Conservation (phyloP, 1,140 invertebrate genomes). For the Bradysia coprophila region DNA sequence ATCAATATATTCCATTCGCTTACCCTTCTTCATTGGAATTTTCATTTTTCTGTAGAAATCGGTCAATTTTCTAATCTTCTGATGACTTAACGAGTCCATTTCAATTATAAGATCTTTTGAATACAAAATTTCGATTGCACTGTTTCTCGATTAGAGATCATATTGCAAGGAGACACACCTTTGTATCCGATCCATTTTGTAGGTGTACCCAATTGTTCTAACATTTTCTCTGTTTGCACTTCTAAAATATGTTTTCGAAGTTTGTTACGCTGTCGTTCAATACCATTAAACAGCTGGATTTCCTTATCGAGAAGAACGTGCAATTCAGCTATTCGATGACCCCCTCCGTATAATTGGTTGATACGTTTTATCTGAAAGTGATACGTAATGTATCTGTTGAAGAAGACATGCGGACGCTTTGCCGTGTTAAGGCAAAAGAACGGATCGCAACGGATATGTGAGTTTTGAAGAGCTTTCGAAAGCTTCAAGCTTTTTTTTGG, state of each 20-base stretch:
- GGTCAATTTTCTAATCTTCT: conserved; percentile 33
- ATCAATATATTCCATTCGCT: conserved; percentile 1
- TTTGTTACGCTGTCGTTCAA: conserved; percentile 26
- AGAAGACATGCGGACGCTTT: too few species aligned
- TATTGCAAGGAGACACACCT: too few species aligned
- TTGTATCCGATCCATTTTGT: conserved; percentile 32
- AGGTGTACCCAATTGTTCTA: conserved; percentile 30
- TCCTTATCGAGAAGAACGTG: conserved; percentile 34
- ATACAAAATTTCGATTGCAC: too few species aligned
- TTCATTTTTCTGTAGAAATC: conserved; percentile 26
- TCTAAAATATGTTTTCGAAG: conserved; percentile 20
- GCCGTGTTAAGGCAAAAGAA: too few species aligned
- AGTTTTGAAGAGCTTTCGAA: too few species aligned
- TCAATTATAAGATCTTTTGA: conserved; percentile 22
- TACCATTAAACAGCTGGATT: conserved; percentile 31
- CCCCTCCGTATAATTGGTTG: conserved; percentile 25
- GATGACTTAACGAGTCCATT: conserved; percentile 35
- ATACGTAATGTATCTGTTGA: too few species aligned
- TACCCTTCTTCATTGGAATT: background rate
- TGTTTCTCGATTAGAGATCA: too few species aligned
- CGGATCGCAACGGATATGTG: too few species aligned
- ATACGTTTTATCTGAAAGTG: conserved; percentile 22
- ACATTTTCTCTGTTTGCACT: conserved; percentile 24
- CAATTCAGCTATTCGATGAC: conserved; percentile 29
- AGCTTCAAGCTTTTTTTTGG: too few species aligned